phyloP scores from a whole-genome alignment of 2,888 invertebrate species.

The Sepiola atlantica region DNA sequence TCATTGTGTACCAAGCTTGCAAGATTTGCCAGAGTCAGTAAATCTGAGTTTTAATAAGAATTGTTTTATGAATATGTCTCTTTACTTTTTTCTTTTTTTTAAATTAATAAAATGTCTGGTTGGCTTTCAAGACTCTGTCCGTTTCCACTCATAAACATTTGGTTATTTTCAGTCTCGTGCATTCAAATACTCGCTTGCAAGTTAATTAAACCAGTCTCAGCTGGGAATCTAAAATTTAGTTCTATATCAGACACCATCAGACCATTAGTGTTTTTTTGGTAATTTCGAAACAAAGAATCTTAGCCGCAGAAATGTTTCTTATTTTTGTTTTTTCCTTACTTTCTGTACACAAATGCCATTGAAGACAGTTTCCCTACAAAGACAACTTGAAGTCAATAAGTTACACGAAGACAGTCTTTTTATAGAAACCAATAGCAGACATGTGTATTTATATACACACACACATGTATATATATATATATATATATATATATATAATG shows the following conservation, averaged over 20 bases:
- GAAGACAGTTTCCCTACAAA: not conserved
- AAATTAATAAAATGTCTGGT: not conserved
- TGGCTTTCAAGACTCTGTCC: not conserved
- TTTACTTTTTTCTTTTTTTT: not conserved
- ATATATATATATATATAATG: no score
- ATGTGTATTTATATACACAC: no score
- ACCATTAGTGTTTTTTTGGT: not conserved
- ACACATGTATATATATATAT: no score
- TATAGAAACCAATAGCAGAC: not conserved
- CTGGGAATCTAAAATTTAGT: not conserved
- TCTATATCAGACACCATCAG: not conserved
- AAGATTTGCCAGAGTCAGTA: not conserved
- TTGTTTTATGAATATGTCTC: no score
- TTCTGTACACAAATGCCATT: not conserved
- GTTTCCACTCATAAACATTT: not conserved
- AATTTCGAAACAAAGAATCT: not conserved
- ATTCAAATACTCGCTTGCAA: not conserved
- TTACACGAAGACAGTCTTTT: slow-evolving; percentile 2
- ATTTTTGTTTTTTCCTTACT: not conserved
- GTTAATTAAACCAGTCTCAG: not conserved
- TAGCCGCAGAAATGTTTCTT: not conserved
- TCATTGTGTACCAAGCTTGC: not conserved
- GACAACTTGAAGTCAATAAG: not conserved
- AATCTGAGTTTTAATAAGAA: not conserved
- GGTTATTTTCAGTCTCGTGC: not conserved